Base-by-base conservation (phyloP, 1,140 invertebrate species). In the Drosophila dunni region DNA sequence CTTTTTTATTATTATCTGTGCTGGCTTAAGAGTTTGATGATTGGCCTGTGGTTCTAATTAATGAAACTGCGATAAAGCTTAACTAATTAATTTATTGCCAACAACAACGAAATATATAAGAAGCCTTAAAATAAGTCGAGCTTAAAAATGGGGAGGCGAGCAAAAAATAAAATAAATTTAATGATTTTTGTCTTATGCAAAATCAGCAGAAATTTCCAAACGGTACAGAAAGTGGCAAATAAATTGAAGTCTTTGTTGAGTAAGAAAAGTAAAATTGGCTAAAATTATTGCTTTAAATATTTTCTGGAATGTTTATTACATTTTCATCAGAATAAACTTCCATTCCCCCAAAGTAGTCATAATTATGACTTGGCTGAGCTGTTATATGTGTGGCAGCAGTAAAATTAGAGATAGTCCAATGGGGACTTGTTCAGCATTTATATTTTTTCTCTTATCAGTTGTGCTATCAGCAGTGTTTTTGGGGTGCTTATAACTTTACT, bases 21-120 rank as follows among this genome's bases (percentile, higher is more conserved):
- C 70, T 60, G 56, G 66, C 57, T 69, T 61, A 58, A 34, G 36
- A 38, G 53, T 60, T 20, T 50, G 48, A 7, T 29, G 36, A 1
- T 40, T 17, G 7, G 9, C 8, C 38, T 36, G 9, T 53, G 60
- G 45, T 56, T 75, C 40, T 69, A 69, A 69, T 74, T 74, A 63
- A 74, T 74, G 71, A 69, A 74, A 53, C 65, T 74, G 57, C 71
- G 63, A 56, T 68, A 74, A 56, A 69, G 71, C 57, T 69, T 74
- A 74, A 69, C 48, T 62, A 74, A 74, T 74, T 74, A 74, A 74
- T 74, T 73, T 68, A 68, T 73, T 68, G 70, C 64, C 48, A 11
- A 44, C 33, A 61, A 46, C 46, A 67, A 67, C 46, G 11, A 53
- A 67, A 68, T 65, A 29, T 11, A 13, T 33, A 50, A 33, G 61